Percentiles rank a stretch among this genome's conserved stretches.
Evolutionary conservation across 1,140 invertebrate genomes (phyloP).

Genomic region (Polypedilum pembai): DNA sequence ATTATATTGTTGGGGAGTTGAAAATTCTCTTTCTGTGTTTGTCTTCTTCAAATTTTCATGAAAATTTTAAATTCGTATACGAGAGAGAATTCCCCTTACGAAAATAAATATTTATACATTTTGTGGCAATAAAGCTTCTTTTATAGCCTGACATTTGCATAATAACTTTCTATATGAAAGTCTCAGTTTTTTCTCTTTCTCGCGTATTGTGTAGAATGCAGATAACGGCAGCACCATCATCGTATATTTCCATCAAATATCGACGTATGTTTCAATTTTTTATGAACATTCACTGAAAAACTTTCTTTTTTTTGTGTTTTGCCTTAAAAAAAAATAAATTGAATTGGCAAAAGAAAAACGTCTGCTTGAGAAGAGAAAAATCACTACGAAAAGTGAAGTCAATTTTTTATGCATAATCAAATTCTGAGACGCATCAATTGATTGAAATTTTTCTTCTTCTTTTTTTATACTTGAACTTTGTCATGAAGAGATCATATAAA

Average conservation of each 20-base stretch:
- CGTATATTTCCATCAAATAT: neutral
- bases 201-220: too few relatives aligned
- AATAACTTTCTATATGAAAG: slow-evolving; percentile 22
- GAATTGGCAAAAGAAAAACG: too few relatives aligned
- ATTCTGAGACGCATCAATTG: neutral
- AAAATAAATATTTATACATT: slow-evolving; percentile 24
- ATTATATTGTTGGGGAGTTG: neutral
- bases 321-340: too few relatives aligned
- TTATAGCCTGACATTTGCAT: slow-evolving; percentile 25
- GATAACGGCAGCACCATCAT: too few relatives aligned
- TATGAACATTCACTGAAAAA: neutral
- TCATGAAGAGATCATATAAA: neutral
- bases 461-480: neutral
- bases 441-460: neutral
- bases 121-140: slow-evolving; percentile 25
- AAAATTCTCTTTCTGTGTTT: neutral
- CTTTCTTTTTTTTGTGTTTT: too few relatives aligned
- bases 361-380: neutral
- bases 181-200: neutral
- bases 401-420: slow-evolving; percentile 19
- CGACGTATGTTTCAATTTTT: slow-evolving; percentile 17
- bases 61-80: neutral
- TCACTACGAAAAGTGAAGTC: neutral
- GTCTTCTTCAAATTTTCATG: neutral
- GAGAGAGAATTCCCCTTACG: neutral